phyloP scores from a whole-genome alignment of 1,140 invertebrate genomes.

The Oreohelix idahoensis region DNA sequence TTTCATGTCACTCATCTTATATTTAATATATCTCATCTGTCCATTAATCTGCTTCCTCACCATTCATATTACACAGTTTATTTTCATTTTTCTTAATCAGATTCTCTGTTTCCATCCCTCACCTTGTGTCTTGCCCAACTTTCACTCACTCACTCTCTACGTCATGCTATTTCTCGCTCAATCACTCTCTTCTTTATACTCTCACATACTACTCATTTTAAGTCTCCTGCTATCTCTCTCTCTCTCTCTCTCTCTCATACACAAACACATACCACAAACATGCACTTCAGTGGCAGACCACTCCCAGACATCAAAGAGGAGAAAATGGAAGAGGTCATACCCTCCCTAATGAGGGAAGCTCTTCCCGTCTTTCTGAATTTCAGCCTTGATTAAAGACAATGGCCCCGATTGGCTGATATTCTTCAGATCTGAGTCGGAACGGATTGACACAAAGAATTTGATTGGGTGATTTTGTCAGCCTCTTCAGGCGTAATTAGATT shows the following conservation, averaged over 20 bases:
- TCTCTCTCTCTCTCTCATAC: neutral
- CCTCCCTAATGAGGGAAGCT: neutral
- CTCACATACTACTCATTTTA: no score
- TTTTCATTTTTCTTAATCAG: no score
- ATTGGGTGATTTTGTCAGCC: slow-evolving; percentile 19
- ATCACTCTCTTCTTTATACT: neutral
- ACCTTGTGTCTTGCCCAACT: neutral
- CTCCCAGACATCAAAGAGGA: neutral
- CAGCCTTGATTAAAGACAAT: slow-evolving; percentile 4
- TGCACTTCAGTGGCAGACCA: neutral
- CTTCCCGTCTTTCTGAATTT: neutral
- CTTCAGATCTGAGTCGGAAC: neutral
- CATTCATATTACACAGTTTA: no score
- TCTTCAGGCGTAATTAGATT: slow-evolving; percentile 9
- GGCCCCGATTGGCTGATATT: neutral
- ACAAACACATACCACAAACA: no score
- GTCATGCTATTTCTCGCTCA: no score
- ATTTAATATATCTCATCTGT: no score
- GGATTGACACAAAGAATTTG: neutral
- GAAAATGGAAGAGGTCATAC: neutral
- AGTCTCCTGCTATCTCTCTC: neutral
- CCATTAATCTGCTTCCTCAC: no score
- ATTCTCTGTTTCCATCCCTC: neutral
- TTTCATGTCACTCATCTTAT: no score
- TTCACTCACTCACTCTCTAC: neutral